Evolutionary conservation across 2,797 vertebrate species (phyloP), one percentile per base, ranked within the genome.

Genomic region (Scomberomorus guttatus): DNA sequence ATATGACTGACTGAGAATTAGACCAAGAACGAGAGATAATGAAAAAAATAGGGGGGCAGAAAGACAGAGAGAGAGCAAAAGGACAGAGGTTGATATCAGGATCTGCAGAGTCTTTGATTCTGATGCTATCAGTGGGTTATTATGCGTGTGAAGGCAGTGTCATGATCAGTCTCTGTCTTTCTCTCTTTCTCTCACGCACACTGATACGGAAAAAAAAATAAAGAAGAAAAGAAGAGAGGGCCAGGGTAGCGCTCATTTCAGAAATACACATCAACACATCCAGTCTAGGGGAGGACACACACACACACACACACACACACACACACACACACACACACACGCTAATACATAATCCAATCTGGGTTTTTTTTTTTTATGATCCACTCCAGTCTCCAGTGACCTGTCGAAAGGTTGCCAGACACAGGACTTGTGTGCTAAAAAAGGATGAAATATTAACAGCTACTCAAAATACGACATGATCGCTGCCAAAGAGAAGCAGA

Each of bases 91-190:
- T 62, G 25, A 57, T 65, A 72, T 63, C 70, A 32, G 60, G 46
- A 72, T 76, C 24, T 2, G 61, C n/a, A 51, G 15, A 63, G 52
- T 68, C 78, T 86, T 62, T 32, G 83, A 81, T 91, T 87, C 73
- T 67, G 87, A 92, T 83, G 73, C 60, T 81, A 91, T 90, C 71
- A 72, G 62, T 25, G 4, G 39, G 75, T 72, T 84, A 84, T 91
- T 87, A 90, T 81, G 42, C 90, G 52, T 72, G 48, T 58, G 55
- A 81, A 68, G 22, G 46, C 11, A 51, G 64, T 54, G 18, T 60
- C 81, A 72, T 52, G 0, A 52, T 50, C 66, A 22, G 69, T 71
- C 63, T 60, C 71, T 58, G 4, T 42, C 37, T 39, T 2, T 39
- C 37, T 71, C 63, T 61, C 71, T 58, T 3, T 42, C 39, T 42